Evolutionary conservation across 2,888 invertebrate genomes (phyloP), one percentile per base, ranked within the genome.

Genomic region (Nyleta sp.): DNA sequence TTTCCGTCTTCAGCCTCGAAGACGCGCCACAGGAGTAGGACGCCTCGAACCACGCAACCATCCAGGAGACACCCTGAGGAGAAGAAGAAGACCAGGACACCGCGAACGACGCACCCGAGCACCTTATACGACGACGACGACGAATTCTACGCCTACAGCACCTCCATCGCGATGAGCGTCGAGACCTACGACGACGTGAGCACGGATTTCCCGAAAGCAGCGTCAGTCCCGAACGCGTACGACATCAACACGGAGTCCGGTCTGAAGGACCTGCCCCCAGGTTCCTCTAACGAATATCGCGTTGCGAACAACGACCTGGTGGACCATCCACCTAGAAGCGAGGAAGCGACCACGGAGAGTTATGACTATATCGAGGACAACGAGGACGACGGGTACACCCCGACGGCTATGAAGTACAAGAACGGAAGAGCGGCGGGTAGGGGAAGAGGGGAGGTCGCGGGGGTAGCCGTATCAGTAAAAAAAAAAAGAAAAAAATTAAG

Each of bases 191-290:
- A 78, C 0, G 72, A 78, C 7, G 15, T 10, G 1, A 65, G 13
- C 24, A 18, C 50, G 17, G 70, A 50, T 8, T 74, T 62, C 42
- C 46, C 50, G 5, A 70, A 50, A 59, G 55, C 44, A 1, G 50
- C 28, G 8, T 68, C 67, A 0, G 52, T 73, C 4, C 74, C 73
- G 17, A 71, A 33, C 4, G 57, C 78, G 0, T 38, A 40, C 10
- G 73, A 78, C 38, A 73, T 78, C 33, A 78, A 73, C 17, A 44
- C 44, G 6, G 20, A 52, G 6, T 35, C 52, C 8, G 50, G 31
- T 31, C 3, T 46, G 11, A 53, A 35, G 22, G 24, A 35, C 3
- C 44, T 24, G 18, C n/a, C 17, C n/a, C 17, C 74, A n/a, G 15
- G 40, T 10, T 18, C n/a, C n/a, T 60, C 62, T 6, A 72, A 55